A percentile compares a stretch with the other conserved stretches of the same genome.
phyloP scores from a whole-genome alignment of 1,140 invertebrate species.

The Caenorhabditis briggsae region DNA sequence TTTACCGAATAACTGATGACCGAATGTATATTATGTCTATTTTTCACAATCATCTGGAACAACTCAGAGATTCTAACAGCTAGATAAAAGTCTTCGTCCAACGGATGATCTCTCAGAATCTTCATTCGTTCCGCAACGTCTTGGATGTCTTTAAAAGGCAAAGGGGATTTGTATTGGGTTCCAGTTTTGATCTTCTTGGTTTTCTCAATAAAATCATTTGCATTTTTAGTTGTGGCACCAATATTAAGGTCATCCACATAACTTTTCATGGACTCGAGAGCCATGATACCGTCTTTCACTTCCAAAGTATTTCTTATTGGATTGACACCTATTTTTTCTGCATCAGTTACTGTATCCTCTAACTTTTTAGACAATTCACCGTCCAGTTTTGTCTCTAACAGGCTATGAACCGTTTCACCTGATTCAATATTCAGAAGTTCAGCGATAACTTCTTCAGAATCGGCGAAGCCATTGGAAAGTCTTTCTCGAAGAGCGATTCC shows the following conservation, averaged over 20 bases:
- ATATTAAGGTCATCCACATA: not conserved
- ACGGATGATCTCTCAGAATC: too few species aligned
- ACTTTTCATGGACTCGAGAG: too few species aligned
- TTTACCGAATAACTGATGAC: too few species aligned
- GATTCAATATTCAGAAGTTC: not conserved
- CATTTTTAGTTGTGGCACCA: not conserved
- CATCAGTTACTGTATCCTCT: not conserved
- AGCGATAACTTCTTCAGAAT: not conserved
- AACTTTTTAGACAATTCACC: not conserved
- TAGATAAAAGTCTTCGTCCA: too few species aligned
- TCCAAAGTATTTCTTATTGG: not conserved
- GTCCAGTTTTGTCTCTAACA: not conserved
- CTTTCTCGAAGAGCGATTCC: not conserved
- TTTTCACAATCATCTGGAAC: too few species aligned
- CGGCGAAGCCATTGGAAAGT: not conserved
- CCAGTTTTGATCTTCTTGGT: too few species aligned
- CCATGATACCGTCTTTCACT: not conserved
- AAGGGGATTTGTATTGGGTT: too few species aligned
- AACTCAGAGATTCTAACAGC: too few species aligned
- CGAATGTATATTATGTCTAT: too few species aligned
- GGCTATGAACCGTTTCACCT: not conserved
- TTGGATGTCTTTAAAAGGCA: too few species aligned
- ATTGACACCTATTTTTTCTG: not conserved
- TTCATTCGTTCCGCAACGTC: too few species aligned
- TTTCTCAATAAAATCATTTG: not conserved